phyloP scores from a whole-genome alignment of 2,888 invertebrate species.

The Allacma fusca region DNA sequence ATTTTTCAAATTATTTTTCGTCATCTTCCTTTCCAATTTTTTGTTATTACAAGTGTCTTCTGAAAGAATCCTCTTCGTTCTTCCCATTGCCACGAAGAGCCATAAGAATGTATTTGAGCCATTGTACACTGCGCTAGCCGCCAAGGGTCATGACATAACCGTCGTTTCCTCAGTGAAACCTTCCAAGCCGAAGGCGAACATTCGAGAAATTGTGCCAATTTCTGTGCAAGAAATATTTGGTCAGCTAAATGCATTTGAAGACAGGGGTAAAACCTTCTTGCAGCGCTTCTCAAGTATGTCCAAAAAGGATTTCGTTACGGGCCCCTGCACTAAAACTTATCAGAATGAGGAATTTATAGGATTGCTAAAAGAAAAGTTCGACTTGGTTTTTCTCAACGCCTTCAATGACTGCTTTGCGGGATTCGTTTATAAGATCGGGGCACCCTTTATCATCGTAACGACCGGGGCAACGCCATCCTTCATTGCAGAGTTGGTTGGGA shows the following conservation, averaged over 20 bases:
- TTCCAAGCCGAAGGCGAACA: constrained; percentile 11
- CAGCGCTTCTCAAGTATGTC: background rate
- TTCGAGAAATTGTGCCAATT: constrained; percentile 27
- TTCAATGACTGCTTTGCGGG: constrained; percentile 46
- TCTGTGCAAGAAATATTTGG: background rate
- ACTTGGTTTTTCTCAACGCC: constrained; percentile 44
- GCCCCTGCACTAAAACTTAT: background rate
- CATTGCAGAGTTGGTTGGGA: constrained; percentile 29
- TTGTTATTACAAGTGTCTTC: too few species aligned
- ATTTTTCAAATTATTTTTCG: too few species aligned
- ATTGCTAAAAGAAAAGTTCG: constrained; percentile 27
- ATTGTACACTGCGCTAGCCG: constrained; percentile 31
- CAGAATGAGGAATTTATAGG: constrained; percentile 16
- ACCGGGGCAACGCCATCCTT: constrained; percentile 9
- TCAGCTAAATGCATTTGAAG: background rate
- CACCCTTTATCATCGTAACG: constrained; percentile 41
- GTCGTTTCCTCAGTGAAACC: constrained; percentile 20
- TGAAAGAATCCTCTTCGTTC: background rate
- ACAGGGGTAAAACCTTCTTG: background rate
- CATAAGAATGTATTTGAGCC: constrained; percentile 45
- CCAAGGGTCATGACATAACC: constrained; percentile 35
- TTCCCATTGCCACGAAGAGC: constrained; percentile 17
- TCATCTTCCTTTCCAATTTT: too few species aligned
- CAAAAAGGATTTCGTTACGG: background rate
- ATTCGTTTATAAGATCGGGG: constrained; percentile 34